These are phyloP conservation scores for Cebus imitator DNA, from an alignment of 2,113 vertebrate species.

Conservation along the genomic window DNA sequence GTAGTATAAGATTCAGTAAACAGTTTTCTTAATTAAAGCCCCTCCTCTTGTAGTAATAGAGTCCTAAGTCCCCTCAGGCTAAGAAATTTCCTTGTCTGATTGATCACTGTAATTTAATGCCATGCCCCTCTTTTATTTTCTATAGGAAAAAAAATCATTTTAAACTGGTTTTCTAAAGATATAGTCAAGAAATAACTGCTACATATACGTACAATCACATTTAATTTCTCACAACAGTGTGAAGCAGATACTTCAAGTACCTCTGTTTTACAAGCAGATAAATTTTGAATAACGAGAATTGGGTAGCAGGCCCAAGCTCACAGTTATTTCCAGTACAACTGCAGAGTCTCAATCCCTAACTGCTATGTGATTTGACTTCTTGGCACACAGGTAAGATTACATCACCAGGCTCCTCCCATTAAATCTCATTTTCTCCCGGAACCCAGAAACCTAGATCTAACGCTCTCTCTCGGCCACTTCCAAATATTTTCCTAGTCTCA, in stretches of 20 bases:
- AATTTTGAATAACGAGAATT: neutral
- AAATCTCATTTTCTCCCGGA: neutral
- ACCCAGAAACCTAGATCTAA: neutral
- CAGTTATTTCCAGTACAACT: neutral
- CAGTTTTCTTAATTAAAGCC: slow-evolving; percentile 39
- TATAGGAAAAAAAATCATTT: neutral
- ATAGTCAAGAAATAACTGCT: neutral
- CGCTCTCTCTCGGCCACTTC: too few species aligned
- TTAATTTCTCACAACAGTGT: neutral
- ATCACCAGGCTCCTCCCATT: neutral
- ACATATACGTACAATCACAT: neutral
- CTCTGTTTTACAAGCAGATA: neutral
- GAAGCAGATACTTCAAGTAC: neutral
- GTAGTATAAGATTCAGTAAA: neutral
- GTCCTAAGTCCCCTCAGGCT: neutral
- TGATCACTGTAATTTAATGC: slow-evolving; percentile 28
- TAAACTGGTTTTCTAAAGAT: neutral
- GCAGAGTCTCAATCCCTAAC: neutral
- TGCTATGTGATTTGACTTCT: neutral
- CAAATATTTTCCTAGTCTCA: neutral
- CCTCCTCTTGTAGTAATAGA: neutral
- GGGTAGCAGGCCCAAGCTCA: neutral
- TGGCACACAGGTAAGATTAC: neutral
- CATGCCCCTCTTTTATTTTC: neutral
- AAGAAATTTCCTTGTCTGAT: slow-evolving; percentile 29